Conservation (phyloP, 1,140 invertebrate species). For the Nebria ingens region DNA sequence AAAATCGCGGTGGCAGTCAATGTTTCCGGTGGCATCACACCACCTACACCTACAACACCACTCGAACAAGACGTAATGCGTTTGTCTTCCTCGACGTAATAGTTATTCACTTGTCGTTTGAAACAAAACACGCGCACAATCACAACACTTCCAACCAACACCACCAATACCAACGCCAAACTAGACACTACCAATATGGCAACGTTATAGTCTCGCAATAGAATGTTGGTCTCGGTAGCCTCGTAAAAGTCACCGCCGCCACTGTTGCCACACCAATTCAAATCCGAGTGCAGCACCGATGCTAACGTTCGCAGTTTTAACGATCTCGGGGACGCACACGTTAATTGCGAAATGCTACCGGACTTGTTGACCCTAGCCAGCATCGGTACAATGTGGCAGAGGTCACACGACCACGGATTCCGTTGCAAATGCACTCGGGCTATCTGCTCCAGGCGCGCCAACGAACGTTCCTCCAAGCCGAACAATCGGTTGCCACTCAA, state of each 20-base stretch:
- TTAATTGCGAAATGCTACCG: slow-evolving; percentile 7
- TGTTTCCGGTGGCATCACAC: neutral
- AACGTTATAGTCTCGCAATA: slow-evolving; percentile 25
- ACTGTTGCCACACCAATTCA: slow-evolving; percentile 22
- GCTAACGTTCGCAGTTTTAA: slow-evolving; percentile 23
- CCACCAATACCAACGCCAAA: slow-evolving; percentile 23
- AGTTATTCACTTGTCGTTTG: slow-evolving; percentile 20
- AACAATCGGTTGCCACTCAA: slow-evolving; percentile 49
- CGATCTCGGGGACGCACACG: slow-evolving; percentile 27
- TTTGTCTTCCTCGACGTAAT: slow-evolving; percentile 18
- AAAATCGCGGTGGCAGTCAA: slow-evolving; percentile 25
- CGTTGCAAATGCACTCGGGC: slow-evolving; percentile 41
- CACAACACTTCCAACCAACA: slow-evolving; percentile 20
- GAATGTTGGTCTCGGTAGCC: slow-evolving; percentile 15
- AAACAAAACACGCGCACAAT: slow-evolving; percentile 25
- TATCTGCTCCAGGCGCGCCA: slow-evolving; percentile 42
- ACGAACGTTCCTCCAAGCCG: slow-evolving; percentile 42
- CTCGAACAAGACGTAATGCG: no score
- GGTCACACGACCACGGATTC: slow-evolving; percentile 55
- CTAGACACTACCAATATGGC: slow-evolving; percentile 25
- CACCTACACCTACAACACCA: neutral
- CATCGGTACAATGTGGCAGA: slow-evolving; percentile 46
- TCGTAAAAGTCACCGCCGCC: slow-evolving; percentile 15
- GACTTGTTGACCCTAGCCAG: slow-evolving; percentile 34
- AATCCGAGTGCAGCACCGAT: slow-evolving; percentile 22